Evolutionary conservation across 1,140 invertebrate species (phyloP), one percentile per base, ranked within the genome.

Genomic region (Homarus americanus): DNA sequence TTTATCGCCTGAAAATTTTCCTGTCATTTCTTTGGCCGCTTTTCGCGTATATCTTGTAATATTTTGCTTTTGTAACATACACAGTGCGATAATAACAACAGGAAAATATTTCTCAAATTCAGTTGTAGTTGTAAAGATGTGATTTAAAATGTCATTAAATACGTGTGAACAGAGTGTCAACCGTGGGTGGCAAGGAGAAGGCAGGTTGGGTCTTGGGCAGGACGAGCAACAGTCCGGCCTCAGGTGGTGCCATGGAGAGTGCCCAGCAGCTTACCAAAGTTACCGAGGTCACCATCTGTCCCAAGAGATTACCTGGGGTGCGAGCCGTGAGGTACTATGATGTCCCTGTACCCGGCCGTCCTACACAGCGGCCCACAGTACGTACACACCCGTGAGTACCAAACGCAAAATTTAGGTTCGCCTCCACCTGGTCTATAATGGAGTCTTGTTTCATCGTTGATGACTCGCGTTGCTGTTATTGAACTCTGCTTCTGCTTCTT

Each of bases 261-360:
- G 20, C n/a, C 41, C 75, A 49, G 40, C 24, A n/a, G 34, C 15
- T 90, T 28, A 83, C 87, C n/a, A 90, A 90, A 38, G 80, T 90
- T 0, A 90, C 87, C 0, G 87, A 90, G 40, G 87, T 90, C 44
- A 90, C 87, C 41, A 90, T 90, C 69, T 82, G 69, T 75, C 87
- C 87, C 20, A 36, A 72, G 69, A 69, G 80, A 36, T 69, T 90
- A 15, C 87, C 87, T 1, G 87, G 87, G 32, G 87, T 90, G 44
- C 49, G 87, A 28, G 87, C 87, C 20, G 80, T 90, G n/a, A 69
- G 87, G 34, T 90, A 90, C 69, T 90, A 90, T 66, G 79, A 90
- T 80, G 87, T 82, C 69, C 80, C 87, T 83, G 44, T 90, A 38
- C 80, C 87, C 69, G 44, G 66, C 69, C 69, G 38, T 80, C 0